phyloP scores from a whole-genome alignment of 92 coral and sea anemone species.

The Epizoanthus rinbou region DNA sequence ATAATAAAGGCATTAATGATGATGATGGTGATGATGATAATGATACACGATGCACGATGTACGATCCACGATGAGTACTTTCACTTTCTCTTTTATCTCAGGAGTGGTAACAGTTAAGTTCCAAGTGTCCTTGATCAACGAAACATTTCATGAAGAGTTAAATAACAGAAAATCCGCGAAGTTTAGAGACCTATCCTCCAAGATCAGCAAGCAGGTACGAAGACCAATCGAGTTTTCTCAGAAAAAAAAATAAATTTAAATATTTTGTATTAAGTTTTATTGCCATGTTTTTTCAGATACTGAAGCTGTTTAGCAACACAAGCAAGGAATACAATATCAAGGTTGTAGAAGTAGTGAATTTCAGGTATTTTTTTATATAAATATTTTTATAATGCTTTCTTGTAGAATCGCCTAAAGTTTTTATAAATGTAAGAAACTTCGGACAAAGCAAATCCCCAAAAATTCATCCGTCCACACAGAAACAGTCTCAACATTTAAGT shows the following conservation, averaged over 20 bases:
- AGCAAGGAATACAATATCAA: not conserved
- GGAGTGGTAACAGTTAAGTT: conserved; percentile 26
- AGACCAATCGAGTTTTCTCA: no score
- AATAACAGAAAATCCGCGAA: conserved; percentile 11
- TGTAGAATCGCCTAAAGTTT: no score
- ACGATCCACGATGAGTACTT: not conserved
- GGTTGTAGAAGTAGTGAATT: conserved; percentile 23
- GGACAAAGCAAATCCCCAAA: no score
- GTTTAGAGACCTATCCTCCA: conserved; percentile 15
- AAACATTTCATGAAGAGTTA: conserved; percentile 18
- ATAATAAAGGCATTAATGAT: no score
- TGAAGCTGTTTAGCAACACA: conserved; percentile 6
- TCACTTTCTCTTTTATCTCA: not conserved
- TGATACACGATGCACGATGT: no score
- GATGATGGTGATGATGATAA: not conserved
- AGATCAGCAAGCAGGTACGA: conserved; percentile 1
- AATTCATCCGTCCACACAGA: no score
- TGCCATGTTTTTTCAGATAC: not conserved
- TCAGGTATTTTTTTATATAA: not conserved
- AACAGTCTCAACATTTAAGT: no score
- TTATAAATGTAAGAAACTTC: no score
- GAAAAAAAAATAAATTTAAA: no score
- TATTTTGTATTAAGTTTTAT: not conserved
- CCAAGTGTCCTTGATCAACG: conserved; percentile 15
- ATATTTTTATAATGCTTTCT: not conserved